phyloP scores from a whole-genome alignment of 2,797 vertebrate genomes.

The Brachyrhaphis roseni region DNA sequence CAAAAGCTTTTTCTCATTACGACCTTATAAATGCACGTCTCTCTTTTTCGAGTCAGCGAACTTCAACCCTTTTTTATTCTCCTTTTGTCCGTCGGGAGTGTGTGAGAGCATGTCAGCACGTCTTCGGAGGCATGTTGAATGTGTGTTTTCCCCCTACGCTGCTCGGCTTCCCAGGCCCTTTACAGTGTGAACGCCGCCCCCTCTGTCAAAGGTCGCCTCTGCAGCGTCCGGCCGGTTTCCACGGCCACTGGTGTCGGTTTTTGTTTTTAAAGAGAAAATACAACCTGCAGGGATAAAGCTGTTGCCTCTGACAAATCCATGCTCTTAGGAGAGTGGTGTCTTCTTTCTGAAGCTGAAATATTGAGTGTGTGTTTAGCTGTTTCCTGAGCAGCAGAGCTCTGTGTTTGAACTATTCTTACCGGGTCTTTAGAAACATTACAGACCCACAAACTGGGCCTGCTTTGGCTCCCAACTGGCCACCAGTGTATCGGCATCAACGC shows the following conservation, averaged over 20 bases:
- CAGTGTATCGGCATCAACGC: background rate
- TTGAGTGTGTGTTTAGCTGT: constrained; percentile 67
- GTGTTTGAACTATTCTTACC: background rate
- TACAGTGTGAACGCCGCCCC: constrained; percentile 25
- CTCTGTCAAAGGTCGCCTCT: constrained; percentile 44
- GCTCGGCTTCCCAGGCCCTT: constrained; percentile 54
- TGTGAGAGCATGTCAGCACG: background rate
- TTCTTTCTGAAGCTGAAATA: constrained; percentile 17
- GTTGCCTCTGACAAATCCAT: constrained; percentile 41
- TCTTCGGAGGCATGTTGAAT: constrained; percentile 4
- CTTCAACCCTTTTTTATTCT: background rate
- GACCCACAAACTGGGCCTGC: background rate
- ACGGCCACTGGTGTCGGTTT: constrained; percentile 23
- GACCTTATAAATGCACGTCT: constrained; percentile 16
- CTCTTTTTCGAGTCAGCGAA: background rate
- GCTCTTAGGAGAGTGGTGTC: constrained; percentile 5
- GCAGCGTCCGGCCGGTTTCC: constrained; percentile 33
- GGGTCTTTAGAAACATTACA: background rate
- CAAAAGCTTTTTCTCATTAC: constrained; percentile 5
- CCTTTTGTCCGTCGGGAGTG: background rate
- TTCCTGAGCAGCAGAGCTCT: constrained; percentile 60
- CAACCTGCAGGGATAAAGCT: constrained; percentile 28
- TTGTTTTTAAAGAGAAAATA: background rate
- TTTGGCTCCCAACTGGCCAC: background rate
- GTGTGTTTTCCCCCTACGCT: constrained; percentile 1